A percentile compares a stretch with the other conserved stretches of the same genome.
Conservation (phyloP, 1,140 invertebrate species). For the Eurytemora carolleeae region DNA sequence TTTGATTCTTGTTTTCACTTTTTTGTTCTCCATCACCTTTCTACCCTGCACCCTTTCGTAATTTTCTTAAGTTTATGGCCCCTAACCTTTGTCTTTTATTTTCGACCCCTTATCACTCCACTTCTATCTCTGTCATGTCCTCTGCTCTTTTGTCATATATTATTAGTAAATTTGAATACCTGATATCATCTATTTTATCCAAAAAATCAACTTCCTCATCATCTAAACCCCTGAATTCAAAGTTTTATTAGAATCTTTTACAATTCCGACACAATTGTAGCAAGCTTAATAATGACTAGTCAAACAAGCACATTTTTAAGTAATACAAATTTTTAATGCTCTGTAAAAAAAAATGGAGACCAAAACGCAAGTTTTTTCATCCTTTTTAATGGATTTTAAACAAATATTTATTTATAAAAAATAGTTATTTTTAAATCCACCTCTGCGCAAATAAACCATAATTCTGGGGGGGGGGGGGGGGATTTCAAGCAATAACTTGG, state of each 20-base stretch:
- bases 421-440: too few relatives aligned
- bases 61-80: background rate
- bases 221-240: constrained; percentile 5
- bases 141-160: background rate
- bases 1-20: background rate
- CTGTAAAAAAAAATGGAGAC: too few relatives aligned
- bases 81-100: background rate
- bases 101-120: background rate
- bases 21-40: too few relatives aligned
- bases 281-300: too few relatives aligned
- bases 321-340: background rate
- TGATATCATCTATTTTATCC: constrained; percentile 6
- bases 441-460: too few relatives aligned
- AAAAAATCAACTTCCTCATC: constrained; percentile 13
- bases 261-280: background rate
- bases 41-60: background rate
- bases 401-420: background rate
- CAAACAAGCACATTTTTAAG: background rate
- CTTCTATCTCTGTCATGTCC: background rate
- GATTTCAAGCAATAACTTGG: too few relatives aligned
- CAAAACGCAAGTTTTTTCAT: too few relatives aligned
- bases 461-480: too few relatives aligned
- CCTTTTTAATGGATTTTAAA: background rate
- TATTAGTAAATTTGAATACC: background rate
- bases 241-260: background rate